Conservation (phyloP, 1,140 invertebrate species). For the Hestina assimilis region DNA sequence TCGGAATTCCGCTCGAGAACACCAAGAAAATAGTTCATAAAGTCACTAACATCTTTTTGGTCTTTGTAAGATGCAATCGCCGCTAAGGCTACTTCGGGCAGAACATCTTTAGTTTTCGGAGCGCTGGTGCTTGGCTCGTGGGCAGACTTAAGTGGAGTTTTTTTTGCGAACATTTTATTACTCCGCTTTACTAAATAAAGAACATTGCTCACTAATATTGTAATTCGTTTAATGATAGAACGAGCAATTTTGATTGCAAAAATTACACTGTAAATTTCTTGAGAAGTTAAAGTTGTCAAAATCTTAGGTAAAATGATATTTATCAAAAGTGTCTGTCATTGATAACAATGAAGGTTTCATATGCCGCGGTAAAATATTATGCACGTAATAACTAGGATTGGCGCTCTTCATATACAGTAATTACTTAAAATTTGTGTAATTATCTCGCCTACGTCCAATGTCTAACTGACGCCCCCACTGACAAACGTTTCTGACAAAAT, state of each 20-base stretch:
- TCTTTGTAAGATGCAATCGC: conserved; percentile 60
- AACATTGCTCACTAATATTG: conserved; percentile 39
- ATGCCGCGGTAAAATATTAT: not conserved
- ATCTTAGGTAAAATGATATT: too few species aligned
- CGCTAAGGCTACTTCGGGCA: conserved; percentile 58
- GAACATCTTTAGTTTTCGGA: conserved; percentile 30
- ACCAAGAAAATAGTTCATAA: conserved; percentile 56
- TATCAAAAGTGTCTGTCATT: not conserved
- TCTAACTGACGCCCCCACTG: conserved; percentile 12
- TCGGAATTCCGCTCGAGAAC: conserved; percentile 56
- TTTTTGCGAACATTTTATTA: conserved; percentile 46
- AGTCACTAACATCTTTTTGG: conserved; percentile 59
- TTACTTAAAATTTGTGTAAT: conserved; percentile 13
- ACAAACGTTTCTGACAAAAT: conserved; percentile 19
- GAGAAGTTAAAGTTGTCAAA: too few species aligned
- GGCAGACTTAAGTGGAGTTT: conserved; percentile 35
- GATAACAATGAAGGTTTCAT: not conserved
- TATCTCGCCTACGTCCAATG: conserved; percentile 24
- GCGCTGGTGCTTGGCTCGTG: conserved; percentile 24
- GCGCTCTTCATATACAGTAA: not conserved
- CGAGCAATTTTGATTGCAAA: conserved; percentile 47
- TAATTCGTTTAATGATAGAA: conserved; percentile 35
- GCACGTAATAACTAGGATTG: too few species aligned
- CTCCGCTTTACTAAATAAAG: conserved; percentile 36
- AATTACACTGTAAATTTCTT: not conserved